Evolutionary conservation across 1,140 invertebrate species (phyloP).

Genomic region (Drepana arcuata): DNA sequence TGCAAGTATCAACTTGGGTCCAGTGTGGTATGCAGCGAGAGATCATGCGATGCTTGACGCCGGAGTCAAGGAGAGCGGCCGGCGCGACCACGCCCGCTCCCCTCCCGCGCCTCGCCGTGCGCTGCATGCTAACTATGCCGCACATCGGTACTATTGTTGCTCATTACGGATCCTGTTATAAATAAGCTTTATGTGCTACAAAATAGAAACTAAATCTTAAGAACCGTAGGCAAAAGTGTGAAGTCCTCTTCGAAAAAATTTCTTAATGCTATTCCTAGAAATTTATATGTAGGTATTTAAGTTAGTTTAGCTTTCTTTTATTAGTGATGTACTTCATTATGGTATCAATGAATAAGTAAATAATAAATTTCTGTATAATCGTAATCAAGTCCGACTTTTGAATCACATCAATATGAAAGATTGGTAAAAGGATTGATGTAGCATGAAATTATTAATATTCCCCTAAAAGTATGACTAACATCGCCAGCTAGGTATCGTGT

Average conservation of each 20-base stretch:
- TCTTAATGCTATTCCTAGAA: background rate
- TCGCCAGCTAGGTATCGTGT: too few species aligned
- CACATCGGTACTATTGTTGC: slow-evolving; percentile 50
- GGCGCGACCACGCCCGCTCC: slow-evolving; percentile 63
- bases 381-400: too few species aligned
- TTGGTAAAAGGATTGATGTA: too few species aligned
- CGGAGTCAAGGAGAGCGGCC: slow-evolving; percentile 68
- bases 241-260: too few species aligned
- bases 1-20: slow-evolving; percentile 21
- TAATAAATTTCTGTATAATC: too few species aligned
- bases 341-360: too few species aligned
- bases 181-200: slow-evolving; percentile 20
- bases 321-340: too few species aligned
- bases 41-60: slow-evolving; percentile 69
- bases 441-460: too few species aligned
- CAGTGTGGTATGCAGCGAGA: slow-evolving; percentile 23
- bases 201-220: slow-evolving; percentile 8
- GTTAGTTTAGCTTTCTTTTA: too few species aligned
- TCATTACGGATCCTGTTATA: slow-evolving; percentile 35
- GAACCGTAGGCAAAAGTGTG: too few species aligned
- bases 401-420: too few species aligned
- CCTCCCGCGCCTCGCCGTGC: slow-evolving; percentile 24
- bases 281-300: background rate
- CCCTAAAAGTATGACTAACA: too few species aligned
- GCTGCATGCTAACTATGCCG: slow-evolving; percentile 30